Base-by-base conservation (phyloP, 1,140 invertebrate species). In the Trachymyrmex cornetzi region DNA sequence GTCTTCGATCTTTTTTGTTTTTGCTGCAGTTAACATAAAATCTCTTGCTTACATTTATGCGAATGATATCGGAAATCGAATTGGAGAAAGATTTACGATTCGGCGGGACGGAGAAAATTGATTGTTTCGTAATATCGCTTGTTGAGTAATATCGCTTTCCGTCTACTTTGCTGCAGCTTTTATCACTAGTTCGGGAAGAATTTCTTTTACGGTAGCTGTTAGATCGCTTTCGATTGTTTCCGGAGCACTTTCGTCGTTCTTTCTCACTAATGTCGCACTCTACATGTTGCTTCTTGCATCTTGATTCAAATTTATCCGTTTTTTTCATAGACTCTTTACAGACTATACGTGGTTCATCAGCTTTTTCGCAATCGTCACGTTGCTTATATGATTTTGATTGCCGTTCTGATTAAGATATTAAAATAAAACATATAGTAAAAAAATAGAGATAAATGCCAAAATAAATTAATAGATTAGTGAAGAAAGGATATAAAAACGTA, bases 1-100 rank as follows among this genome's bases (percentile, higher is more conserved):
- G 38, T 14, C 85, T 71, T 34, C 3, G 22, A 34, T 66, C 63
- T 16, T 66, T 71, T 4, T 61, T 7, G 6, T 53, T 11, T 19
- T 85, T 53, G n/a, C 5, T 14, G 30, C 44, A 85, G 22, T 44
- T 77, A 48, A 38, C 7, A 44, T 77, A 85, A 72, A 82, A 16
- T 74, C 48, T 44, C 1, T 86, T 61, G 9, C 34, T 48, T 0
- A 9, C 11, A 3, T 57, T 55, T 6, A 5, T 6, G 38, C 3
- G 64, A 69, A 24, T n/a, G 11, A 27, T 22, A n/a, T 77, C 53
- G 24, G 53, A 14, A 82, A 59, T 84, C 53, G 55, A 38, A n/a
- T 30, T 38, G 69, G n/a, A 44, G 24, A 61, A 77, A 16, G 9
- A 22, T 44, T 53, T 57, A n/a, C 24, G 22, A 48, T 57, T 14